phyloP scores from a whole-genome alignment of 2,888 invertebrate genomes.

The Coleophora deauratella region DNA sequence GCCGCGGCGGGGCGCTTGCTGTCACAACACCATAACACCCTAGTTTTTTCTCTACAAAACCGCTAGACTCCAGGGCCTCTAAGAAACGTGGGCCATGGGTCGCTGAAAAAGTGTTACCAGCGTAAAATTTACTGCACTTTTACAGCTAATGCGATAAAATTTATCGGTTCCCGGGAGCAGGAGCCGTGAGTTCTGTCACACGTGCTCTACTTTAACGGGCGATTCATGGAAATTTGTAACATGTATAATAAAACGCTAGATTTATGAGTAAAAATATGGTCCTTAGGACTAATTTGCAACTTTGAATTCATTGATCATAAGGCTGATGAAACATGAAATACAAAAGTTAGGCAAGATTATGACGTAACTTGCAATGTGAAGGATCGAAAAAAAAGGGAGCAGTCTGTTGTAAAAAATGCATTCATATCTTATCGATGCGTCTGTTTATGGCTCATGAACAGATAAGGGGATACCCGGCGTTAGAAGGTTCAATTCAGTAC shows the following conservation, averaged over 20 bases:
- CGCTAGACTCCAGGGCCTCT: not conserved
- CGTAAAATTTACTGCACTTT: conserved; percentile 29
- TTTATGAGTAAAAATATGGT: not conserved
- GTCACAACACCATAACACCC: conserved; percentile 25
- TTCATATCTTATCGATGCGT: too few species aligned
- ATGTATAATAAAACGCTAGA: not conserved
- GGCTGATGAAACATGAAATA: too few species aligned
- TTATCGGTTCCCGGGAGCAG: conserved; percentile 45
- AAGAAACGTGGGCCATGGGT: too few species aligned
- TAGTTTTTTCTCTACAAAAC: conserved; percentile 22
- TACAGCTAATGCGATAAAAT: conserved; percentile 43
- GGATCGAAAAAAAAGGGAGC: too few species aligned
- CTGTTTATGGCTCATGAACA: too few species aligned
- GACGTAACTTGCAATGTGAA: too few species aligned
- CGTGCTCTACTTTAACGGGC: not conserved
- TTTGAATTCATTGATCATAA: not conserved
- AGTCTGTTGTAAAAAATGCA: too few species aligned
- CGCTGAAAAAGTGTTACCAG: conserved; percentile 21
- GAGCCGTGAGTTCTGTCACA: conserved; percentile 4
- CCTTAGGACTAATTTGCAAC: not conserved
- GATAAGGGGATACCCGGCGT: too few species aligned
- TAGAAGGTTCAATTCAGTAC: too few species aligned
- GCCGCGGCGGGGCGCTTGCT: conserved; percentile 19
- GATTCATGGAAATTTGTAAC: not conserved
- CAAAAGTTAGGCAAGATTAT: too few species aligned